These are phyloP conservation scores for Drosophila siamana DNA, from an alignment of 2,888 invertebrate species.

Conservation along the genomic window DNA sequence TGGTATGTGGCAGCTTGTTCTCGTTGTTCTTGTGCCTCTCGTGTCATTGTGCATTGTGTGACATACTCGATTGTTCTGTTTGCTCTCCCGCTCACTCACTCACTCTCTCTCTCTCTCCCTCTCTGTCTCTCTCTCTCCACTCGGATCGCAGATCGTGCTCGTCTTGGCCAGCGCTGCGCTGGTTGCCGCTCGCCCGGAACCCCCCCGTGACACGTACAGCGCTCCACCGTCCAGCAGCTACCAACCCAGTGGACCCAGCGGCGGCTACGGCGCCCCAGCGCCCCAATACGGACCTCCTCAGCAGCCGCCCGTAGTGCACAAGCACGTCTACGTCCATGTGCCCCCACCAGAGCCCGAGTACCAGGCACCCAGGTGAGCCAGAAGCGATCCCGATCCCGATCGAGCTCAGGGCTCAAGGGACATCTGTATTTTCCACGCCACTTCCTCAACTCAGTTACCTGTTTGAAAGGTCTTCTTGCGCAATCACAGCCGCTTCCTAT, in stretches of 20 bases:
- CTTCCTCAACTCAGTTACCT: too few species aligned
- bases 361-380: constrained; percentile 88
- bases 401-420: too few species aligned
- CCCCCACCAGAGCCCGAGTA: constrained; percentile 94
- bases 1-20: too few species aligned
- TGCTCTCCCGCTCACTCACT: constrained; percentile 1
- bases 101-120: too few species aligned
- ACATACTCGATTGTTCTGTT: not conserved
- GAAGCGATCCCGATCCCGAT: too few species aligned
- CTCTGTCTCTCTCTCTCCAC: constrained; percentile 20
- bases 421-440: too few species aligned
- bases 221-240: constrained; percentile 82
- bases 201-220: constrained; percentile 83
- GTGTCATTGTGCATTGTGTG: constrained; percentile 11
- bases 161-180: constrained; percentile 76
- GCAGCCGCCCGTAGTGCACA: constrained; percentile 92
- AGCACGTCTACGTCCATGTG: constrained; percentile 96
- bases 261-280: constrained; percentile 87
- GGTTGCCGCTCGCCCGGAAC: constrained; percentile 83
- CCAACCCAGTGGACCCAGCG: constrained; percentile 85
- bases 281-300: constrained; percentile 90
- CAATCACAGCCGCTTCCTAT: too few species aligned
- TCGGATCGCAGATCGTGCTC: constrained; percentile 78
- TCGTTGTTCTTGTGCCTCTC: not conserved
- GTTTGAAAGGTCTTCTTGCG: too few species aligned